These are phyloP conservation scores for Paradoxurus hermaphroditus DNA, from an alignment of 2,113 vertebrate species.

Conservation along the genomic window DNA sequence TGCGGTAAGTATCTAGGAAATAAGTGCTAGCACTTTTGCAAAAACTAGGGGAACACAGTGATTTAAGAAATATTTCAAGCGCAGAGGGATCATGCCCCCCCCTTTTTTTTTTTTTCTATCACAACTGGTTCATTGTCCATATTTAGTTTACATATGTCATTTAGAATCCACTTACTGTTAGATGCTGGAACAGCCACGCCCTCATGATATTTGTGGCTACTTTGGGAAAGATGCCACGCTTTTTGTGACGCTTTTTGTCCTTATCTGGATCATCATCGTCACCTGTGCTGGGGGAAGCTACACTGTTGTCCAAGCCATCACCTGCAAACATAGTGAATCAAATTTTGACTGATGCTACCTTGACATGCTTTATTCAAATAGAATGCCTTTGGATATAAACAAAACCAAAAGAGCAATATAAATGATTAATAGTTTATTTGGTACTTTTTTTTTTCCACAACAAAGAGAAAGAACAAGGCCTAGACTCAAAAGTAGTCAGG, in stretches of 20 bases:
- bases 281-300: slow-evolving; percentile 99
- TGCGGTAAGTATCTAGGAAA: slow-evolving; percentile 3
- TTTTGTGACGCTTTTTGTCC: slow-evolving; percentile 99
- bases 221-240: slow-evolving; percentile 99
- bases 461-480: slow-evolving; percentile 73
- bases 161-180: slow-evolving; percentile 95
- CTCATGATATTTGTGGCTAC: slow-evolving; percentile 99
- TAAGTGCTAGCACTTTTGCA: neutral
- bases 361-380: slow-evolving; percentile 85
- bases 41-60: slow-evolving; percentile 53
- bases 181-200: slow-evolving; percentile 99
- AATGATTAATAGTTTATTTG: slow-evolving; percentile 82
- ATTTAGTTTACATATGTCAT: slow-evolving; percentile 86
- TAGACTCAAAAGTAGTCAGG: slow-evolving; percentile 64
- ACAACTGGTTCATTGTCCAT: slow-evolving; percentile 83
- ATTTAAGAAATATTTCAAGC: slow-evolving; percentile 62
- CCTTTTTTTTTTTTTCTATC: slow-evolving; percentile 66
- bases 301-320: slow-evolving; percentile 99
- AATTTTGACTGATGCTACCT: slow-evolving; percentile 90
- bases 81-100: slow-evolving; percentile 38
- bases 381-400: slow-evolving; percentile 85
- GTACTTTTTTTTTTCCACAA: slow-evolving; percentile 63
- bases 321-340: slow-evolving; percentile 94
- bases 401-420: slow-evolving; percentile 82
- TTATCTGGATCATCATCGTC: slow-evolving; percentile 99